These are phyloP conservation scores for Tuberolachnus salignus DNA, from an alignment of 2,888 invertebrate genomes.

Conservation along the genomic window DNA sequence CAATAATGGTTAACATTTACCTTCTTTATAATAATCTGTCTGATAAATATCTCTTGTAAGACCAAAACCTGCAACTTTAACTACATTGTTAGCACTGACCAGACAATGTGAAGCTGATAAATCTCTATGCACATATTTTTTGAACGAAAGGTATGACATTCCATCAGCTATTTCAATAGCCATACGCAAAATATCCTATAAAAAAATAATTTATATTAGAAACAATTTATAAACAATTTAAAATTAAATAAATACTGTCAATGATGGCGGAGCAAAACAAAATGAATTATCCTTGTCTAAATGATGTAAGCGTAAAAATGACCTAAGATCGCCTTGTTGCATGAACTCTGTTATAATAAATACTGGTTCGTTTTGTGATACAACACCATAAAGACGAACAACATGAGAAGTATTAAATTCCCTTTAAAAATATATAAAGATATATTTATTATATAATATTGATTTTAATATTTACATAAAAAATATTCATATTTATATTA, in stretches of 20 bases:
- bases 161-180: conserved; percentile 78
- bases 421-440: conserved; percentile 61
- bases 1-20: conserved; percentile 58
- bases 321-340: conserved; percentile 74
- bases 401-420: conserved; percentile 73
- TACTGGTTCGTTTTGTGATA: conserved; percentile 72
- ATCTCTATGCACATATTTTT: conserved; percentile 75
- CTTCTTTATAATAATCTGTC: conserved; percentile 73
- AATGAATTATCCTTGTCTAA: conserved; percentile 68
- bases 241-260: conserved; percentile 63
- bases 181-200: conserved; percentile 66
- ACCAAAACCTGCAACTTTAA: conserved; percentile 72
- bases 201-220: conserved; percentile 39
- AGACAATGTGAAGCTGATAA: conserved; percentile 76
- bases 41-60: conserved; percentile 74
- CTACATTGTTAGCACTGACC: conserved; percentile 70
- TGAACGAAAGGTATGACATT: conserved; percentile 76
- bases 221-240: background rate
- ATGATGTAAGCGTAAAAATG: conserved; percentile 76
- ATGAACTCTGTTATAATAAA: conserved; percentile 81
- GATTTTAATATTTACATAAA: too few species aligned
- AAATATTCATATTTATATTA: too few species aligned
- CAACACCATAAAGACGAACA: conserved; percentile 74
- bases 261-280: conserved; percentile 68
- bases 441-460: background rate